Percentiles rank a stretch among this genome's conserved stretches.
phyloP scores from a whole-genome alignment of 2,888 invertebrate genomes.

The Ennomos quercinarius region DNA sequence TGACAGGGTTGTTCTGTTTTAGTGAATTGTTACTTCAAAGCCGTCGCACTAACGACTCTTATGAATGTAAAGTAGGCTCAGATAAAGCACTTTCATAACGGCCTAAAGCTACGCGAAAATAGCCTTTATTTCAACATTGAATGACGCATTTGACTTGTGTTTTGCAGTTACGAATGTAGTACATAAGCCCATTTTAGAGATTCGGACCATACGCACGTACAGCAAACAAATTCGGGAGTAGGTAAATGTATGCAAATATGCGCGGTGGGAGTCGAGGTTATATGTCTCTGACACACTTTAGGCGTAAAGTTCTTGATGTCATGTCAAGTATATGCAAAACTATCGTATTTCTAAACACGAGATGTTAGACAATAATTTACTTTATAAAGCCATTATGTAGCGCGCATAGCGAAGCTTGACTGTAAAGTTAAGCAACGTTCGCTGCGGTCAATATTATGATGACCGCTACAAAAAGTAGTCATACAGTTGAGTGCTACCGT shows the following conservation, averaged over 20 bases:
- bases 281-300: conserved; percentile 16
- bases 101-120: conserved; percentile 5
- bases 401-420: too few species aligned
- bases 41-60: conserved; percentile 36
- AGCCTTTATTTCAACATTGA: conserved; percentile 4
- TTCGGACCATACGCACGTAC: conserved; percentile 36
- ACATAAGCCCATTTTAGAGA: conserved; percentile 26
- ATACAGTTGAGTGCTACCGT: too few species aligned
- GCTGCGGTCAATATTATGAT: too few species aligned
- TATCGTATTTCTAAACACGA: too few species aligned
- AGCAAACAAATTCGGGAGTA: conserved; percentile 36
- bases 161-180: conserved; percentile 1
- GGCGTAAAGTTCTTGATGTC: conserved; percentile 4
- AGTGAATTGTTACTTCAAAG: conserved; percentile 35
- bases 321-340: too few species aligned
- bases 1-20: conserved; percentile 34
- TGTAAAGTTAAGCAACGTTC: too few species aligned
- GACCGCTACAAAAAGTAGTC: too few species aligned
- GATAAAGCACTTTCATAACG: conserved; percentile 23
- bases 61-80: conserved; percentile 40
- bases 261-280: conserved; percentile 25
- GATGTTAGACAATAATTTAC: too few species aligned
- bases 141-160: neutral
- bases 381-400: too few species aligned
- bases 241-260: conserved; percentile 37